Conservation (phyloP, 2,797 vertebrate species). For the Crenuchus spilurus region DNA sequence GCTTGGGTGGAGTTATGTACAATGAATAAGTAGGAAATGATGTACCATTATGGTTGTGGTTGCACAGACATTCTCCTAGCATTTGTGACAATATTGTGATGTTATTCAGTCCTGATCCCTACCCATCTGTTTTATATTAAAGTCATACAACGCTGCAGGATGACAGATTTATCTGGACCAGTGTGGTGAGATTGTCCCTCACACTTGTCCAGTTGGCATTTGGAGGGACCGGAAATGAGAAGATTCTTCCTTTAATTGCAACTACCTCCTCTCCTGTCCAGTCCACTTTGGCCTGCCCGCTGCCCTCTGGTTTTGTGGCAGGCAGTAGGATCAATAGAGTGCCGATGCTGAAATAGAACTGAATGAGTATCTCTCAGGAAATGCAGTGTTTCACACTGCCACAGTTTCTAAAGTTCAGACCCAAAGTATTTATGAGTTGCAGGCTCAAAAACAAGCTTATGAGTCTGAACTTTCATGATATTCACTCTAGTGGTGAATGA, state of each 20-base stretch:
- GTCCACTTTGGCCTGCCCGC: conserved; percentile 28
- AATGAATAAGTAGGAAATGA: too few species aligned
- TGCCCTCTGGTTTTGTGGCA: conserved; percentile 26
- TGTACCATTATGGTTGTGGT: too few species aligned
- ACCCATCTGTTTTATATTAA: background rate
- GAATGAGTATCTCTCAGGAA: conserved; percentile 19
- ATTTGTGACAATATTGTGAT: too few species aligned
- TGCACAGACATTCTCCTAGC: too few species aligned
- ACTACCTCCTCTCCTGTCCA: conserved; percentile 28
- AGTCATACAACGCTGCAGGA: conserved; percentile 28
- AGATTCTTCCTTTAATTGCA: conserved; percentile 43
- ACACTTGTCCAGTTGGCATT: conserved; percentile 37
- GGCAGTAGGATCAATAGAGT: conserved; percentile 46
- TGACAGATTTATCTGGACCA: conserved; percentile 35
- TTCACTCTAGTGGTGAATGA: background rate
- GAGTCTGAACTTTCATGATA: background rate
- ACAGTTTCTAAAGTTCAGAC: background rate
- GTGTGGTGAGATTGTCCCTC: conserved; percentile 18
- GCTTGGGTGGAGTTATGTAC: too few species aligned
- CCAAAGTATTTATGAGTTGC: background rate
- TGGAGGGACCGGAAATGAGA: conserved; percentile 37
- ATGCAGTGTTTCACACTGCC: conserved; percentile 8
- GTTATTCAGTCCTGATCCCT: too few species aligned
- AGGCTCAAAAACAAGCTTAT: background rate
- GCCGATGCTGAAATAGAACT: conserved; percentile 23